Evolutionary conservation across 2,888 invertebrate species (phyloP), one percentile per base, ranked within the genome.

Genomic region (Ecdyonurus torrentis): DNA sequence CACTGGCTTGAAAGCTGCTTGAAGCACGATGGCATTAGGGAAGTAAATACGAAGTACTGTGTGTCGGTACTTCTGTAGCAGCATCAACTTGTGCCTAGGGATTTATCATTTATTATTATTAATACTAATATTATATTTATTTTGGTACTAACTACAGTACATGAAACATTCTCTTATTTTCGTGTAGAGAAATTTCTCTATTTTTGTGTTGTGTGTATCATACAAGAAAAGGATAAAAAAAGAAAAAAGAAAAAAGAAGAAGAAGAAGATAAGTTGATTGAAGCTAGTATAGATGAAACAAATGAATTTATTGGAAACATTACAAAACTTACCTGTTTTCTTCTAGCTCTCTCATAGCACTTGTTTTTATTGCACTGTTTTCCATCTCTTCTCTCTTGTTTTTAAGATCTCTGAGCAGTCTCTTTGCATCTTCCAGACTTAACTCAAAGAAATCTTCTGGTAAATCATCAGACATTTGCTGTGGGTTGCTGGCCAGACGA

Each of bases 371-470:
- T 25, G 25, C 2, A 19, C 37, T 50, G 58, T 25, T 23, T 20
- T 62, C 37, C 5, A 37, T 5, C 37, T 37, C 7, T 37, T 37
- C 37, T 37, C 37, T 5, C 37, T 37, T 5, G 24, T 58, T 58
- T 15, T 85, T 86, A 37, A 90, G 78, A 70, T 92, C 91, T 62
- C 82, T 79, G 63, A 89, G 79, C 64, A 95, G 78, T 71, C 79
- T 80, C 70, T 83, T 84, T 0, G 91, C 84, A 78, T 96, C 96
- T 64, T 85, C 83, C 58, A 90, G 80, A 1, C 90, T 90, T 55
- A 94, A 75, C 66, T 93, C 89, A 73, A 89, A 96, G 74, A 95
- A 96, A 61, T 89, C 88, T 74, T 95, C 93, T 0, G 89, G 86
- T 52, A 87, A 74, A 63, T 91, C 89, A 24, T 66, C 63, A 10